Base-by-base conservation (phyloP, 2,797 vertebrate species). In the Pseudochromis fuscus region DNA sequence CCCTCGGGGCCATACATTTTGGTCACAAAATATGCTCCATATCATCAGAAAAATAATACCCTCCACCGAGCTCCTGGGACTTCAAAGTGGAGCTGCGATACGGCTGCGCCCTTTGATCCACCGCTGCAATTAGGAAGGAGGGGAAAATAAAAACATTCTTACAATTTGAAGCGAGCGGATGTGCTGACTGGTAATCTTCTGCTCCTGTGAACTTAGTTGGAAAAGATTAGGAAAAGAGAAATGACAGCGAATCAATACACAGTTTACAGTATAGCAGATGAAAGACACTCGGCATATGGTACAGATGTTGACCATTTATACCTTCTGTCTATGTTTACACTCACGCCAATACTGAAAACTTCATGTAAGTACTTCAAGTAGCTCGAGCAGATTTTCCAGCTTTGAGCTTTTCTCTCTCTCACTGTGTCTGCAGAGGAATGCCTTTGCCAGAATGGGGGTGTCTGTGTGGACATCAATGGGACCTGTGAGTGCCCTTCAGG, bases 371-470 rank as follows among this genome's bases (percentile, higher is more conserved):
- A 37, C 58, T 55, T 83, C 64, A 84, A 72, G 67, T 48, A 63
- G 58, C 67, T 68, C 5, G 3, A 61, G 72, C 51, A 69, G 66
- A 73, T 57, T 74, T 71, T 70, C 65, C 76, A 61, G 53, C 37
- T 57, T 27, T 56, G 28, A 65, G 50, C 49, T 19, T 56, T 37
- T 21, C 27, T 67, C 52, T 60, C n/a, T 86, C 25, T 72, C n/a
- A 51, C 51, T 80, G 15, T 87, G 56, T 83, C 57, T 84, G 77
- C 87, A 11, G 94, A 94, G 35, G 93, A 94, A 85, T 99, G 97
- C 1, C 95, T 93, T 24, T 99, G 97, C 90, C 95, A 95, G 78
- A 99, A 99, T 0, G 96, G 97, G 19, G 97, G 97, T 35, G 90
- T 93, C 24, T 98, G 97, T 83, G 90, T 93, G 76, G 96, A 95